Evolutionary conservation across 1,140 invertebrate genomes (phyloP), one percentile per base, ranked within the genome.

Genomic region (Zaprionus lachaisei): DNA sequence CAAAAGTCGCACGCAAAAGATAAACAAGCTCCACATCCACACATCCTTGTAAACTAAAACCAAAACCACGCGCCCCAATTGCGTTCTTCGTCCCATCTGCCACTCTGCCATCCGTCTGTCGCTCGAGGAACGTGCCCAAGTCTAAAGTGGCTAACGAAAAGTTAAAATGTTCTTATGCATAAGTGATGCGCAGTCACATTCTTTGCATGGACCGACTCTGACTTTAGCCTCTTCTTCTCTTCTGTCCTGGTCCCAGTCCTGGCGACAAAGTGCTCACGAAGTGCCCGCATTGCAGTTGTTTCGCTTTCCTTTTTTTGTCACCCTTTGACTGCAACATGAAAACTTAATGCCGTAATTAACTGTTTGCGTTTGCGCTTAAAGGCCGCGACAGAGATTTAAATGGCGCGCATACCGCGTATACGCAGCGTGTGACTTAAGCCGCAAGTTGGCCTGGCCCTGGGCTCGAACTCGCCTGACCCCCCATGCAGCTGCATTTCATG

Each of bases 101-200:
- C 14, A 22, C 14, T 17, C 17, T 20, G 15, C 49, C 28, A 31
- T 31, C 28, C 15, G 15, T 9, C 64, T 66, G 22, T 26, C 38
- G 15, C 55, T 26, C 31, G 44, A 57, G 70, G 38, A 62, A 77
- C 75, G 75, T 73, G 70, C 70, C 63, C 67, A 77, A 71, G 63
- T 89, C 75, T 54, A 90, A 90, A 90, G 76, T 89, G 81, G 85
- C 85, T 81, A 85, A 81, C 75, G 82, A 76, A 90, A 82, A 90
- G 85, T 90, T 90, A 85, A 90, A 90, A 90, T 90, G 72, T 90
- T 85, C 85, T 90, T 90, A 82, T 90, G 85, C 85, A 90, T 90
- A 90, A 90, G 81, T 90, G 85, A 90, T 85, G 81, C 62, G 58
- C 31, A 67, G 57, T 71, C 72, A 64, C 62, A 76, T 72, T 72